Base-by-base conservation (phyloP, 2,888 invertebrate species). In the Drosophila hawaiiensis region DNA sequence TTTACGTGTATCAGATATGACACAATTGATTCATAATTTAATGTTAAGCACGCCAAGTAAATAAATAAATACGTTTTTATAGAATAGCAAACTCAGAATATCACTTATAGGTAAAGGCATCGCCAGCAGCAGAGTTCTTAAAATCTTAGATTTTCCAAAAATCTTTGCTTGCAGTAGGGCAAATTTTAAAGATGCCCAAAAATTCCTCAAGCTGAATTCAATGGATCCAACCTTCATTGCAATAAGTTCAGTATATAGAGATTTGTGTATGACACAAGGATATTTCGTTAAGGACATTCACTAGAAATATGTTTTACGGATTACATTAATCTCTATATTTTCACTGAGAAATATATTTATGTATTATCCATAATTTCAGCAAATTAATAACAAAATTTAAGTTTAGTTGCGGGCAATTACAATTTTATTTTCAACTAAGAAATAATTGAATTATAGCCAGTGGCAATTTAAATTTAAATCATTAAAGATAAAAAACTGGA, bases 21-120 rank as follows among this genome's bases (percentile, higher is more conserved):
- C 7, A n/a, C 0, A n/a, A 19, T 1, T 9, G 3, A n/a, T 31
- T 31, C 14, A 22, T 14, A 9, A 9, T 16, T 12, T 16, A 9
- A 33, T 33, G n/a, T 29, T 39, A 19, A 39, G 19, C 3, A 39
- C 19, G 0, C 7, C 7, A 37, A 9, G 9, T 39, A 43, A 43
- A 12, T 12, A 41, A n/a, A 41, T n/a, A 1, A 22, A 22, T 3
- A 22, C 1, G 6, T 22, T 43, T 43, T 22, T 22, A 4, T 14
- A 22, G 14, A 47, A 22, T 7, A 22, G 22, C 1, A 14, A 47
- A 4, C 14, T 47, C 4, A 7, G 2, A 47, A 47, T 16, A 14
- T 14, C 2, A 16, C 0, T 43, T 12, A 22, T n/a, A 1, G 10
- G 4, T n/a, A 0, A 1, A n/a, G n/a, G 4, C 5, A 41, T 12